phyloP scores from a whole-genome alignment of 37 sponge, comb jelly and placozoan genomes.

The Chondrosia reniformis region DNA sequence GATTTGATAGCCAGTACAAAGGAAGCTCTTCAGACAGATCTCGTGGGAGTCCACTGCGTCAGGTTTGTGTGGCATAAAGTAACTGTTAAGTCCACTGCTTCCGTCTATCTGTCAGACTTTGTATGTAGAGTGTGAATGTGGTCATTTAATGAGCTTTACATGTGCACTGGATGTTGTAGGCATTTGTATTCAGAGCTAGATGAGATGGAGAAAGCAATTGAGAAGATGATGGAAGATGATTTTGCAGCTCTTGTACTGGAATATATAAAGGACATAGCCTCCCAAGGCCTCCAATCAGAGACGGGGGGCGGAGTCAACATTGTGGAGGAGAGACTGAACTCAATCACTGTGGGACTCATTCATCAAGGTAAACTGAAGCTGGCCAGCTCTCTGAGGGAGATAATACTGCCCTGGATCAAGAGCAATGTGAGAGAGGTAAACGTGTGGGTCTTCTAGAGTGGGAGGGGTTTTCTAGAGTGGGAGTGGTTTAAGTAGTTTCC shows the following conservation, averaged over 20 bases:
- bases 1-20: slow-evolving; percentile 95
- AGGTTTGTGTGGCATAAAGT: slow-evolving; percentile 68
- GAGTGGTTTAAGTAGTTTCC: background rate
- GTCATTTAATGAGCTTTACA: background rate
- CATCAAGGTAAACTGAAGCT: slow-evolving; percentile 74
- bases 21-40: slow-evolving; percentile 82
- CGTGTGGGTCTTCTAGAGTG: background rate
- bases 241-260: slow-evolving; percentile 74
- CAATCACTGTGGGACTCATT: slow-evolving; percentile 72
- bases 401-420: slow-evolving; percentile 41
- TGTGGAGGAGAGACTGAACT: slow-evolving; percentile 60
- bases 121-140: too few relatives aligned
- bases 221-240: slow-evolving; percentile 90
- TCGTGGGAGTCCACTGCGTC: slow-evolving; percentile 83
- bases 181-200: slow-evolving; percentile 86
- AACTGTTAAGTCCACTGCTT: too few relatives aligned
- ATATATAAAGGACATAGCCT: slow-evolving; percentile 29
- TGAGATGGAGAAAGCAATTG: slow-evolving; percentile 91
- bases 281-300: background rate
- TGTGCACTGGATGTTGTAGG: slow-evolving; percentile 26
- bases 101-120: too few relatives aligned
- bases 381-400: slow-evolving; percentile 60
- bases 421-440: slow-evolving; percentile 43
- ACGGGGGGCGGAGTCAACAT: background rate
- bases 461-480: background rate